These are phyloP conservation scores for Poeciliopsis turneri DNA, from an alignment of 2,797 vertebrate species.

Conservation along the genomic window DNA sequence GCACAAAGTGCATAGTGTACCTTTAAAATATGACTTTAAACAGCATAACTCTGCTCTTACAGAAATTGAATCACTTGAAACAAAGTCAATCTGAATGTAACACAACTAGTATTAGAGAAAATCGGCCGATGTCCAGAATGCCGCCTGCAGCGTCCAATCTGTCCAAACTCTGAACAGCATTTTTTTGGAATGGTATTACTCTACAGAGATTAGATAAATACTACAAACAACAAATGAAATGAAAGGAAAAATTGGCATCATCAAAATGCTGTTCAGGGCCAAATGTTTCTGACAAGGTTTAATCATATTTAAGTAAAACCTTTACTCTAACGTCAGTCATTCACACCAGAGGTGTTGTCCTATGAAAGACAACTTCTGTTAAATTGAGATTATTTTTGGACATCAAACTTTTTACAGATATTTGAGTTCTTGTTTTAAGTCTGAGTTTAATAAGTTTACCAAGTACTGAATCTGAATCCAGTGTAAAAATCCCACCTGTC, in stretches of 20 bases:
- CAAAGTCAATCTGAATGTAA: not conserved
- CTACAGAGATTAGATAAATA: not conserved
- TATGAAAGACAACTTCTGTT: too few species aligned
- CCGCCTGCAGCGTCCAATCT: not conserved
- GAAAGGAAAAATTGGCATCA: too few species aligned
- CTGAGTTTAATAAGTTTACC: not conserved
- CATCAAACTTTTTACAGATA: too few species aligned
- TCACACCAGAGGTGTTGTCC: too few species aligned
- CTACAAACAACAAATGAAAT: not conserved
- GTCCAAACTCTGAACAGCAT: not conserved
- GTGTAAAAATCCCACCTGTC: not conserved
- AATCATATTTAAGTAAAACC: too few species aligned
- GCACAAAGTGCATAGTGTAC: not conserved
- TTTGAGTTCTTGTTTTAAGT: not conserved
- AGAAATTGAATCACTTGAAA: not conserved
- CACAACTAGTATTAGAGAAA: not conserved
- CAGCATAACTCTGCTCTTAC: too few species aligned
- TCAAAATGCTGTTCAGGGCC: too few species aligned
- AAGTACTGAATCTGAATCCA: not conserved
- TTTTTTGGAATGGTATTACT: not conserved
- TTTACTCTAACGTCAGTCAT: too few species aligned
- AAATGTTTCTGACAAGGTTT: too few species aligned
- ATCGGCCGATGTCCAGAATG: not conserved
- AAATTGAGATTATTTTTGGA: too few species aligned
- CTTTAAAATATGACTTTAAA: too few species aligned